A percentile compares a stretch with the other conserved stretches of the same genome.
These are phyloP conservation scores for Turnix velox DNA, from an alignment of 2,113 vertebrate species.

Conservation along the genomic window DNA sequence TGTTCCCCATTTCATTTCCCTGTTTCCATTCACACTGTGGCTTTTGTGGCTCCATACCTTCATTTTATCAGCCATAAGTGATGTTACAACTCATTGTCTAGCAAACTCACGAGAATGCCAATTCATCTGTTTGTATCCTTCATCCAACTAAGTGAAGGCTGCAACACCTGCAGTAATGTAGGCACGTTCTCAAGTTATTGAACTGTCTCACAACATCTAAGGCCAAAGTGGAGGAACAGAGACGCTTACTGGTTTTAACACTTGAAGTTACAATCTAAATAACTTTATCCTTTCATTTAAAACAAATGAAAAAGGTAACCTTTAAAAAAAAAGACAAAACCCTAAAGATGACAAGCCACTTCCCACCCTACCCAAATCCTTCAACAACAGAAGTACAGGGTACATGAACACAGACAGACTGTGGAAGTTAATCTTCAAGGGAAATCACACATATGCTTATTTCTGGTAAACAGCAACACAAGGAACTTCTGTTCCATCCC, in stretches of 20 bases:
- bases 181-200: not conserved
- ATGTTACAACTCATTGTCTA: not conserved
- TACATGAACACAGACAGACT: not conserved
- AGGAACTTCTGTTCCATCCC: not conserved
- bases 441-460: not conserved
- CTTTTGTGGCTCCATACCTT: not conserved
- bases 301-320: not conserved
- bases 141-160: not conserved
- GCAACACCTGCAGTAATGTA: not conserved
- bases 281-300: not conserved
- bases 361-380: not conserved
- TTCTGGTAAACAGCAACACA: not conserved
- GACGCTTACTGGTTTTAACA: not conserved
- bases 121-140: not conserved
- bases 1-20: not conserved
- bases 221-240: not conserved
- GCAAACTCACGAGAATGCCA: not conserved
- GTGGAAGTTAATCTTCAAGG: not conserved
- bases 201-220: not conserved
- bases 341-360: not conserved
- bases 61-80: not conserved
- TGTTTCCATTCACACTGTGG: not conserved
- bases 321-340: not conserved
- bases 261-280: not conserved
- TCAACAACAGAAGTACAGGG: not conserved